Percentiles rank a stretch among this genome's conserved stretches.
These are phyloP conservation scores for Oophaga pumilio DNA, from an alignment of 2,113 vertebrate species.

Conservation along the genomic window DNA sequence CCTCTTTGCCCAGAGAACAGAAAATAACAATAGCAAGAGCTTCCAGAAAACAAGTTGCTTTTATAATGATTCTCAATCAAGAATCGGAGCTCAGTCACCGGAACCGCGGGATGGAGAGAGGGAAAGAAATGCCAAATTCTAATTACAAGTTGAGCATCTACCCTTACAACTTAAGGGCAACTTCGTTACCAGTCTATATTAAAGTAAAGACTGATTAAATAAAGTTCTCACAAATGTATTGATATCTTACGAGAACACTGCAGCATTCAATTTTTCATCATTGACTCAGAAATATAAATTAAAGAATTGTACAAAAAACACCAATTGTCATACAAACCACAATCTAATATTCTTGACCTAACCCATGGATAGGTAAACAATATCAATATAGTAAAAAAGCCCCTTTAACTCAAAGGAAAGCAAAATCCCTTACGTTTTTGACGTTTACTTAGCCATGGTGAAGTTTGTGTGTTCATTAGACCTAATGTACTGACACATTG, in stretches of 20 bases:
- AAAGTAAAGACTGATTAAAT: not conserved
- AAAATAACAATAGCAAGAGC: not conserved
- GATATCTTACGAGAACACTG: not conserved
- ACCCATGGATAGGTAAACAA: too few species aligned
- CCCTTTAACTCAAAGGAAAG: too few species aligned
- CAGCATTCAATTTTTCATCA: not conserved
- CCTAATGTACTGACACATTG: too few species aligned
- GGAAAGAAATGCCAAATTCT: not conserved
- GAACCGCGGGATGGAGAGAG: not conserved
- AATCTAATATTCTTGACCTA: too few species aligned
- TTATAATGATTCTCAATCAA: not conserved
- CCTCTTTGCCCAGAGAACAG: not conserved
- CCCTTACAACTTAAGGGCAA: not conserved
- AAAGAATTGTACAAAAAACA: not conserved
- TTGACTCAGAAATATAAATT: not conserved
- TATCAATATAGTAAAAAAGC: too few species aligned
- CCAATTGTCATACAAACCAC: too few species aligned
- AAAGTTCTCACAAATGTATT: too few species aligned
- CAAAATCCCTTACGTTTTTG: too few species aligned
- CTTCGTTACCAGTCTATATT: not conserved
- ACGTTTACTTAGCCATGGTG: too few species aligned
- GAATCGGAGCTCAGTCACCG: not conserved
- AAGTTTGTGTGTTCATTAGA: too few species aligned
- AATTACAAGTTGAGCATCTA: not conserved
- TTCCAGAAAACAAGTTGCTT: constrained; percentile 1